A percentile compares a stretch with the other conserved stretches of the same genome.
These are phyloP conservation scores for Eretmocerus hayati DNA, from an alignment of 2,888 invertebrate species.

Conservation along the genomic window DNA sequence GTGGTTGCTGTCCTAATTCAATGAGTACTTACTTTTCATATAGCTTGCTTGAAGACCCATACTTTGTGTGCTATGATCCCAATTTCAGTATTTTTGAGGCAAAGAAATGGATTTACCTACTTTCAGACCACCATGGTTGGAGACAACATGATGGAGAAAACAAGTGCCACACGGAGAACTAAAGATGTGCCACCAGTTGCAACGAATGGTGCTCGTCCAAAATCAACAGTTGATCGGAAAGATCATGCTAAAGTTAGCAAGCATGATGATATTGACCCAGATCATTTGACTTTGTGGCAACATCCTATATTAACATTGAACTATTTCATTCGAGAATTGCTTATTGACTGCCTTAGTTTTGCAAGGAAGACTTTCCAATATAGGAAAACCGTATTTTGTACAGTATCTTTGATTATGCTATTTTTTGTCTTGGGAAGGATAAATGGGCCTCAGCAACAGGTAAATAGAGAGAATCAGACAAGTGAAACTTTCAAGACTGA, in stretches of 20 bases:
- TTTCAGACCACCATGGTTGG: slow-evolving; percentile 35
- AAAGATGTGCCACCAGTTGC: slow-evolving; percentile 32
- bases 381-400: slow-evolving; percentile 37
- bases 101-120: too few relatives aligned
- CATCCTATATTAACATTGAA: slow-evolving; percentile 42
- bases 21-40: too few relatives aligned
- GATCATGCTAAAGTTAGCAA: slow-evolving; percentile 6
- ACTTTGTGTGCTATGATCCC: too few relatives aligned
- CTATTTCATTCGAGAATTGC: slow-evolving; percentile 42
- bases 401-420: slow-evolving; percentile 34
- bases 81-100: too few relatives aligned
- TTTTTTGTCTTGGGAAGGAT: slow-evolving; percentile 38
- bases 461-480: slow-evolving; percentile 22
- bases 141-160: slow-evolving; percentile 37
- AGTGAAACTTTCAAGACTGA: neutral
- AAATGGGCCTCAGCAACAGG: slow-evolving; percentile 43
- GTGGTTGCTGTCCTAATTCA: too few relatives aligned
- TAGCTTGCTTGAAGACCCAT: too few relatives aligned
- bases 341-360: slow-evolving; percentile 39
- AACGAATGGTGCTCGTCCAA: slow-evolving; percentile 27
- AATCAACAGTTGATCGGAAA: slow-evolving; percentile 19
- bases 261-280: slow-evolving; percentile 33
- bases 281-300: slow-evolving; percentile 41
- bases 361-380: slow-evolving; percentile 38
- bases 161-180: slow-evolving; percentile 35